Evolutionary conservation across 2,888 invertebrate genomes (phyloP).

Genomic region (Lucinisca nassula): DNA sequence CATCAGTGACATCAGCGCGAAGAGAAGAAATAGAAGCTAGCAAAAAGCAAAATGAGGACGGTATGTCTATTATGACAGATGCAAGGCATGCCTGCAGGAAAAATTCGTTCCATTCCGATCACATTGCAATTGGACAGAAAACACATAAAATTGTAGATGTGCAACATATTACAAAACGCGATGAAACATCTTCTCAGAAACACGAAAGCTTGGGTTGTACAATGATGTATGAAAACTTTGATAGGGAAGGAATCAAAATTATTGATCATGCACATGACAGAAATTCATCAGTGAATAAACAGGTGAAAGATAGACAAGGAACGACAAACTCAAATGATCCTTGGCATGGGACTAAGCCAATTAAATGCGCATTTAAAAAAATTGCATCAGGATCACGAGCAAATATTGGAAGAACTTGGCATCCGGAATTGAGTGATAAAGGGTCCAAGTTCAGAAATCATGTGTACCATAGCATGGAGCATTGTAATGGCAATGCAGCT

Average conservation of each 20-base stretch:
- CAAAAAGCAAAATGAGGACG: background rate
- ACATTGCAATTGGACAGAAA: slow-evolving; percentile 4
- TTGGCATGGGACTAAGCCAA: slow-evolving; percentile 9
- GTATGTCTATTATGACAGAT: slow-evolving; percentile 39
- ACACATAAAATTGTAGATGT: slow-evolving; percentile 6
- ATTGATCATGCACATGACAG: slow-evolving; percentile 20
- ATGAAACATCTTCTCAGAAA: background rate
- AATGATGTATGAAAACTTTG: slow-evolving; percentile 8
- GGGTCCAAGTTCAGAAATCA: slow-evolving; percentile 21
- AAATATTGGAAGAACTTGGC: slow-evolving; percentile 25
- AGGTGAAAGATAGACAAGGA: background rate
- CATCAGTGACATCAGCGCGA: background rate
- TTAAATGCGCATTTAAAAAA: slow-evolving; percentile 3
- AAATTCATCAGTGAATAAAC: slow-evolving; percentile 22
- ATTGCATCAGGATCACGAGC: background rate
- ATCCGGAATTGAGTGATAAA: slow-evolving; percentile 27
- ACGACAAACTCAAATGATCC: slow-evolving; percentile 7
- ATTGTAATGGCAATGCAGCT: background rate
- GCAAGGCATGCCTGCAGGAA: slow-evolving; percentile 31
- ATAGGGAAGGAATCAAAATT: background rate
- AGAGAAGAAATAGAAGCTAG: background rate
- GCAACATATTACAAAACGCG: slow-evolving; percentile 8
- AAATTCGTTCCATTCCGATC: slow-evolving; percentile 17
- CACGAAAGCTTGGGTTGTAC: slow-evolving; percentile 3
- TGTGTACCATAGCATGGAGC: slow-evolving; percentile 16